Percentiles rank a stretch among this genome's conserved stretches.
These are phyloP conservation scores for Lepidochitona cinerea DNA, from an alignment of 2,888 invertebrate genomes.

Conservation along the genomic window DNA sequence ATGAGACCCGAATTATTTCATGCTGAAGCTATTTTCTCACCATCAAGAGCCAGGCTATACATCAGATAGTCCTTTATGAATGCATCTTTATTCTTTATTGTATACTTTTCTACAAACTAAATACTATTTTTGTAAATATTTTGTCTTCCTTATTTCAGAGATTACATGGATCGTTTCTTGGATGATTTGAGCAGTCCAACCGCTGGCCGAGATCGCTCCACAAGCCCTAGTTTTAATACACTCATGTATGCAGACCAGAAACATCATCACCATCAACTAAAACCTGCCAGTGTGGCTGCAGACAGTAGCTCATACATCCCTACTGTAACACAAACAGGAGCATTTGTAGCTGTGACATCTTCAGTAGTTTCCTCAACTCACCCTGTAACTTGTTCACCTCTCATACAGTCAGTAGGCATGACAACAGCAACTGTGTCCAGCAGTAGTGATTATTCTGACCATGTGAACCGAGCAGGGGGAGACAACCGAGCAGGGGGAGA, in stretches of 20 bases:
- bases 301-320: background rate
- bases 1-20: too few species aligned
- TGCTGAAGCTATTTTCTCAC: too few species aligned
- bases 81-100: too few species aligned
- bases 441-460: background rate
- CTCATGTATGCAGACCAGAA: conserved; percentile 72
- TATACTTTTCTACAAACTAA: too few species aligned
- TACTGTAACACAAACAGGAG: background rate
- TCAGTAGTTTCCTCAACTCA: background rate
- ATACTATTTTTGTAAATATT: too few species aligned
- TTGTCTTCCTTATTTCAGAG: too few species aligned
- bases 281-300: conserved; percentile 25
- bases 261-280: conserved; percentile 66
- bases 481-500: background rate
- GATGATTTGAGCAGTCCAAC: conserved; percentile 77
- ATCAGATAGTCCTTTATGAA: too few species aligned
- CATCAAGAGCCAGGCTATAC: too few species aligned
- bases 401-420: too few species aligned
- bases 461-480: background rate
- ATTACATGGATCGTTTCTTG: conserved; percentile 93
- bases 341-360: background rate
- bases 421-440: background rate
- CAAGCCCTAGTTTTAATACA: conserved; percentile 80
- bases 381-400: too few species aligned
- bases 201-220: conserved; percentile 74